Conservation (phyloP, 2,113 vertebrate species). For the Apaloderma vittatum region DNA sequence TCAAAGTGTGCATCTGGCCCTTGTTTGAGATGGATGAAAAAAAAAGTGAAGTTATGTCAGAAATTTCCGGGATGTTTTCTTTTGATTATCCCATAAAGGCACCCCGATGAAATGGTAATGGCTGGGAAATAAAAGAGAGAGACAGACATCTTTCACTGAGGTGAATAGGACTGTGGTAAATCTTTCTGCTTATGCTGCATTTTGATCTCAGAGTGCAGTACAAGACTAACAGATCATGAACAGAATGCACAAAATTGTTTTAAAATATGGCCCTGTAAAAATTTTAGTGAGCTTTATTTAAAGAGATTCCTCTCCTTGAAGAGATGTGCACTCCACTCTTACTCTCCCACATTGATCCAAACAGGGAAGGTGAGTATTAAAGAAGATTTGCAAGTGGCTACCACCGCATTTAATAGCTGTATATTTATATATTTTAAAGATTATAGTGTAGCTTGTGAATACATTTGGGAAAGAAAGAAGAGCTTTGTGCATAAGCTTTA, state of each 20-base stretch:
- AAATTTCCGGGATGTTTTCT: slow-evolving; percentile 45
- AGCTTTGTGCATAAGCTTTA: not conserved
- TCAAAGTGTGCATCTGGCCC: slow-evolving; percentile 13
- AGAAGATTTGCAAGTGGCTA: not conserved
- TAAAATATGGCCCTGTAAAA: not conserved
- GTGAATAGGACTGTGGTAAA: not conserved
- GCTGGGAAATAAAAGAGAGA: slow-evolving; percentile 5
- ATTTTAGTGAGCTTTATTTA: not conserved
- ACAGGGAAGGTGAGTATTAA: not conserved
- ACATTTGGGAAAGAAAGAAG: not conserved
- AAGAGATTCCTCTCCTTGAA: not conserved
- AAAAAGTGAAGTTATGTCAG: slow-evolving; percentile 8
- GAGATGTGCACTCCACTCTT: not conserved
- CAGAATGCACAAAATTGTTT: not conserved
- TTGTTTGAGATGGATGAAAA: not conserved
- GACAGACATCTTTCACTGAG: not conserved
- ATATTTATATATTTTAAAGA: not conserved
- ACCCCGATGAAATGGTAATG: not conserved
- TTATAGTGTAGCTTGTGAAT: not conserved
- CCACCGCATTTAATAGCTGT: not conserved
- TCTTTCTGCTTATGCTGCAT: not conserved
- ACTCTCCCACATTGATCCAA: not conserved
- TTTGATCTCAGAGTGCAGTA: not conserved
- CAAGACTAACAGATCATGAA: not conserved
- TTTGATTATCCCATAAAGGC: slow-evolving; percentile 43